Base-by-base conservation (phyloP, 2,888 invertebrate genomes). In the Tipula vernalis region DNA sequence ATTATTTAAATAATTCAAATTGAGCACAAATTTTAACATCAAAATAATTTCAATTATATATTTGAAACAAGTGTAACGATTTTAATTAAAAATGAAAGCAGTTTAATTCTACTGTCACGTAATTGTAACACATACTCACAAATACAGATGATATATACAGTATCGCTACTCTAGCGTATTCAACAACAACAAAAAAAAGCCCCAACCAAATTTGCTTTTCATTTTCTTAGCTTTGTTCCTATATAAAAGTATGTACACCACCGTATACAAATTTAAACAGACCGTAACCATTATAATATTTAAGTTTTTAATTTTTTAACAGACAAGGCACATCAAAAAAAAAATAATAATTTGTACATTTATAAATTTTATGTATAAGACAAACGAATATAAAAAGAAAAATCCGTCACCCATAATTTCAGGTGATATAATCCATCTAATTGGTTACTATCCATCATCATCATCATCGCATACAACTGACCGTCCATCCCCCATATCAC, bases 351-450 rank as follows among this genome's bases (percentile, higher is more conserved):
- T 39, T 39, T 28, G 28, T 28, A 6, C 6, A 51, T 51, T 51
- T 51, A 15, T 71, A 71, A 71, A 10, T 28, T 28, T 71, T 12
- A 51, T 13, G 15, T 15, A 28, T 2, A 28, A 28, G 4, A 15
- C 15, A 18, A 5, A 57, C 15, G 15, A 57, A 15, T 28, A 86
- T 86, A 28, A 86, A 47, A 86, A 51, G 15, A 57, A 28, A 71
- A 71, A 10, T 44, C 6, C 44, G 44, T 10, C 44, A 44, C 44
- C 44, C 44, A 39, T 39, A 71, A 51, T 88, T 89, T 89, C 91
- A 92, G 92, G 91, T 90, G 92, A 92, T 89, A 91, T 92, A 90
- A 91, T 92, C 88, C 91, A 92, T 89, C 90, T 92, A 89, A 90
- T 91, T 89, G 92, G 92, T 89, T 91, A 91, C 87, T 92, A 91